Base-by-base conservation (phyloP, 2,797 vertebrate species). In the Eospalax fontanierii region DNA sequence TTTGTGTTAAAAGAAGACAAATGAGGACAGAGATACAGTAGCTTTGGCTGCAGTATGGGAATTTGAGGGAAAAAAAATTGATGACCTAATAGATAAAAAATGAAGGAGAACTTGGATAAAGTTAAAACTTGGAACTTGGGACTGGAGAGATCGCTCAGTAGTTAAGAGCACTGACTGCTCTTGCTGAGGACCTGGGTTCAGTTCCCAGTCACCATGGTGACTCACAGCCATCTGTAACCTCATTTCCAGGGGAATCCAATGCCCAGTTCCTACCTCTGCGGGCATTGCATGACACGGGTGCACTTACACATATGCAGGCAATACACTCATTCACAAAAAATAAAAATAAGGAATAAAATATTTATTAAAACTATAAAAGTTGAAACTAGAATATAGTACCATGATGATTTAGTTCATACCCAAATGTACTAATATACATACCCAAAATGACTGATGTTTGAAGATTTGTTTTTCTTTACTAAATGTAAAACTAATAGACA, bases 1-100 rank as follows among this genome's bases (percentile, higher is more conserved):
- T 91, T 50, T 86, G 1, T 95, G 87, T 46, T 84, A 88, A 93
- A 68, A 87, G 35, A 92, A 92, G 22, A 84, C 14, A 92, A 73
- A 21, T 26, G 16, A 70, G 35, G 40, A 6, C 61, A 95, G 46
- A 73, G 78, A 84, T 59, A 35, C 68, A 76, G 14, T 94, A 54
- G 24, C 24, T 90, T 88, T 90, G 35, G 74, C 21, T 35, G 83
- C 28, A 6, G 12, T 10, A 28, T 80, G n/a, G 54, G 92, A 50
- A 76, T 2, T 73, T 83, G 63, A 33, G 28, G 2, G 38, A 87
- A 33, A 91, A 89, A 38, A 89, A 92, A 74, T 68, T 19, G 85
- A 0, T 91, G 73, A 76, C 46, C 59, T 87, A 30, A 15, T 74
- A 24, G 30, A 28, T 65, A 81, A 95, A 81, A 92, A 33, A 33